Conservation (phyloP, 2,888 invertebrate species). For the Pegoplata infirma region DNA sequence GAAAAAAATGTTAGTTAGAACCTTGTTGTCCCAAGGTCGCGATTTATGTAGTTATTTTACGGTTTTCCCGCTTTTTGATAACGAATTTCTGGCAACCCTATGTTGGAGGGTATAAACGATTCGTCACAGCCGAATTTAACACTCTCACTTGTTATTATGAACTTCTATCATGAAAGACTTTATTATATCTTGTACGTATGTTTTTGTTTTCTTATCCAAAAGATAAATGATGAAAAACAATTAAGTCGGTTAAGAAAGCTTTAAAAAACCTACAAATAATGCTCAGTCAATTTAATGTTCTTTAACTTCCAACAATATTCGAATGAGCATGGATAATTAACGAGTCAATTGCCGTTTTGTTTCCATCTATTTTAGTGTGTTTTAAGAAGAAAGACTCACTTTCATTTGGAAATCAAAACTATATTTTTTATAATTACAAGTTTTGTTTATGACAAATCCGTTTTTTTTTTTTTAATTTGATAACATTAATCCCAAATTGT, state of each 20-base stretch:
- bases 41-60: no score
- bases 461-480: background rate
- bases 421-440: constrained; percentile 3
- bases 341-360: constrained; percentile 5
- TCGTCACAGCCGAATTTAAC: no score
- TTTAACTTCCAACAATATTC: background rate
- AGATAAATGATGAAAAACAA: constrained; percentile 25
- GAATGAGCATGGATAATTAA: constrained; percentile 16
- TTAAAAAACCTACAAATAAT: no score
- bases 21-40: no score
- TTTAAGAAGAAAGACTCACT: constrained; percentile 15
- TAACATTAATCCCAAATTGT: background rate
- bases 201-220: background rate
- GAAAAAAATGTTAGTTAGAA: no score
- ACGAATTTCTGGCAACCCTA: no score
- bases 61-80: no score
- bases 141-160: no score
- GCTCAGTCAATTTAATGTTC: constrained; percentile 15
- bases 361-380: background rate
- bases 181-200: no score
- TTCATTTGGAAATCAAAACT: constrained; percentile 31
- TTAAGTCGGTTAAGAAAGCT: background rate
- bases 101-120: no score
- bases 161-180: no score
- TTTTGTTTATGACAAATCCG: constrained; percentile 5